Percentiles rank a stretch among this genome's conserved stretches.
Evolutionary conservation across 92 coral and sea anemone genomes (phyloP).

Genomic region (Heliopora coerulea): DNA sequence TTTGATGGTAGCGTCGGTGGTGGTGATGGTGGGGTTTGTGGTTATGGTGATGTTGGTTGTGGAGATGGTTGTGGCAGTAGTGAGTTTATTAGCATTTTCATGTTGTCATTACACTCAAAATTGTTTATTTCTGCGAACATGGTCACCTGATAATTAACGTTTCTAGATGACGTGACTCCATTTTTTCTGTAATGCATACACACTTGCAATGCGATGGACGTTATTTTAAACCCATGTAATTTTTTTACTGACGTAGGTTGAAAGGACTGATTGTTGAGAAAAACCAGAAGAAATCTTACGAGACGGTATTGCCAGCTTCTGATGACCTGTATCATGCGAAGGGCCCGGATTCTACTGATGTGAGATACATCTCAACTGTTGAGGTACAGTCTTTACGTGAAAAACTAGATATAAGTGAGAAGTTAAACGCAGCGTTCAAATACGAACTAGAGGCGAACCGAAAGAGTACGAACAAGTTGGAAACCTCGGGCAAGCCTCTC

Average conservation of each 20-base stretch:
- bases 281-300: not conserved
- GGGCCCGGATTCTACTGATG: constrained; percentile 14
- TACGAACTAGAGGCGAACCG: constrained; percentile 58
- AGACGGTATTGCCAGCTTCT: not conserved
- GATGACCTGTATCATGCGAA: not conserved
- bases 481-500: constrained; percentile 68
- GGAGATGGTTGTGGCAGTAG: too few relatives aligned
- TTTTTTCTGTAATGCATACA: too few relatives aligned
- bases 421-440: constrained; percentile 65
- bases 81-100: too few relatives aligned
- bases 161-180: too few relatives aligned
- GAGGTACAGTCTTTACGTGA: constrained; percentile 61
- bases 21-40: too few relatives aligned
- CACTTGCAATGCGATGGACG: too few relatives aligned
- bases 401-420: constrained; percentile 77
- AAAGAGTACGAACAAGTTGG: constrained; percentile 38
- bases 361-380: not conserved
- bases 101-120: too few relatives aligned
- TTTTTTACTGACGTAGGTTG: not conserved
- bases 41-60: too few relatives aligned
- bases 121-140: too few relatives aligned
- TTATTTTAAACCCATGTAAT: too few relatives aligned
- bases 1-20: too few relatives aligned
- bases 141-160: too few relatives aligned
- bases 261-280: constrained; percentile 8